phyloP scores from a whole-genome alignment of 2,797 vertebrate species.

The Arrhamphus sclerolepis region DNA sequence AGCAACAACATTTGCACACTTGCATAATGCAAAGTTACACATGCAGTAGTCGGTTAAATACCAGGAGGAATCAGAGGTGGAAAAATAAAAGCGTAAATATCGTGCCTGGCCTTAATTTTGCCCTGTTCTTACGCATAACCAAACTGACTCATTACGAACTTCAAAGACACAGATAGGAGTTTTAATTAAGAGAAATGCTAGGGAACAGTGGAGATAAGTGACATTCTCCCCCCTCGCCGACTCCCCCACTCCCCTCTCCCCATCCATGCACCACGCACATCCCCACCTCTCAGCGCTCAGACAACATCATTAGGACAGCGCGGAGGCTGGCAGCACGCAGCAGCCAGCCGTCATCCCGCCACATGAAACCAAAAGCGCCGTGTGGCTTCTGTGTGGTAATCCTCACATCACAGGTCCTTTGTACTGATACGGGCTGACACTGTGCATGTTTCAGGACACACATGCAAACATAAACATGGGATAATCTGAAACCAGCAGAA shows the following conservation, averaged over 20 bases:
- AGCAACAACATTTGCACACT: constrained; percentile 32
- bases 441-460: constrained; percentile 52
- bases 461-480: constrained; percentile 62
- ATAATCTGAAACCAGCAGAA: constrained; percentile 52
- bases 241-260: constrained; percentile 18
- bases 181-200: constrained; percentile 95
- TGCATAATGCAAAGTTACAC: constrained; percentile 35
- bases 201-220: constrained; percentile 82
- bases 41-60: constrained; percentile 43
- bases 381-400: constrained; percentile 62
- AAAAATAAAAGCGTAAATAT: constrained; percentile 67
- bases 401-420: constrained; percentile 65
- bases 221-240: constrained; percentile 39
- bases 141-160: constrained; percentile 93
- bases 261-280: constrained; percentile 19
- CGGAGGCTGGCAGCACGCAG: constrained; percentile 49
- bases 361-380: constrained; percentile 52
- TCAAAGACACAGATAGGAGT: constrained; percentile 96
- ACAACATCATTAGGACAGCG: constrained; percentile 76
- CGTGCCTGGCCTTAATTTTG: constrained; percentile 70
- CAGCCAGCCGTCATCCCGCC: constrained; percentile 50
- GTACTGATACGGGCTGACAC: constrained; percentile 67
- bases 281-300: constrained; percentile 61
- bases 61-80: constrained; percentile 69
- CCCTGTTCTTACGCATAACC: constrained; percentile 78